These are phyloP conservation scores for Decapterus maruadsi DNA, from an alignment of 2,797 vertebrate genomes.

Conservation along the genomic window DNA sequence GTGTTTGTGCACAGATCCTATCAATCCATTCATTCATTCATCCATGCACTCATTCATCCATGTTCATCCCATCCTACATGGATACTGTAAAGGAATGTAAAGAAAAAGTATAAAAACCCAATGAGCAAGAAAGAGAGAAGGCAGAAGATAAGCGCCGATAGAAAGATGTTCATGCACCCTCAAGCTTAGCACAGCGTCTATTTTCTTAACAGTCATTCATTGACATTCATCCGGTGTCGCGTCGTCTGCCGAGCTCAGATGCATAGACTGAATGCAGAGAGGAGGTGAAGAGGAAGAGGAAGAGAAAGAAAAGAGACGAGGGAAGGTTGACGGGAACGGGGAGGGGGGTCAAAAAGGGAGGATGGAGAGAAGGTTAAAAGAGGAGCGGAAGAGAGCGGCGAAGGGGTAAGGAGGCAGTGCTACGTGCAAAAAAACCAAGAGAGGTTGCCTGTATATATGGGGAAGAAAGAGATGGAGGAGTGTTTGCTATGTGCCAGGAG, in stretches of 20 bases:
- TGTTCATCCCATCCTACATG: conserved; percentile 13
- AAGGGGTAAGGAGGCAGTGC: conserved; percentile 35
- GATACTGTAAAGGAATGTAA: conserved; percentile 18
- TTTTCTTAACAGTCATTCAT: conserved; percentile 79
- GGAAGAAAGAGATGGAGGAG: conserved; percentile 11
- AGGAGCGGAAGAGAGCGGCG: not conserved
- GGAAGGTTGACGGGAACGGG: conserved; percentile 1
- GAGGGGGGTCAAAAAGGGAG: not conserved
- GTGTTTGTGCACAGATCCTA: conserved; percentile 48
- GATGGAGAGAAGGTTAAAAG: conserved; percentile 11
- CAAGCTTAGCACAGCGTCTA: conserved; percentile 65
- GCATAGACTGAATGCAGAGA: conserved; percentile 81
- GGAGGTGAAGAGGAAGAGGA: conserved; percentile 39
- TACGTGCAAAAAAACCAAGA: conserved; percentile 36
- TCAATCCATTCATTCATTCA: conserved; percentile 24
- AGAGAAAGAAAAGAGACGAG: not conserved
- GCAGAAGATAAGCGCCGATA: conserved; percentile 51
- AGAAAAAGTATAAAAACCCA: conserved; percentile 49
- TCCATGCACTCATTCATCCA: conserved; percentile 30
- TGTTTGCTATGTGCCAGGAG: conserved; percentile 28
- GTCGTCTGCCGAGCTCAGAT: conserved; percentile 75
- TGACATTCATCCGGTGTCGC: conserved; percentile 79
- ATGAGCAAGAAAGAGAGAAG: conserved; percentile 43
- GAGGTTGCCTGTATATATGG: conserved; percentile 13
- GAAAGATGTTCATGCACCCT: conserved; percentile 48